Conservation (phyloP, 1,140 invertebrate species). For the Bombus turneri region DNA sequence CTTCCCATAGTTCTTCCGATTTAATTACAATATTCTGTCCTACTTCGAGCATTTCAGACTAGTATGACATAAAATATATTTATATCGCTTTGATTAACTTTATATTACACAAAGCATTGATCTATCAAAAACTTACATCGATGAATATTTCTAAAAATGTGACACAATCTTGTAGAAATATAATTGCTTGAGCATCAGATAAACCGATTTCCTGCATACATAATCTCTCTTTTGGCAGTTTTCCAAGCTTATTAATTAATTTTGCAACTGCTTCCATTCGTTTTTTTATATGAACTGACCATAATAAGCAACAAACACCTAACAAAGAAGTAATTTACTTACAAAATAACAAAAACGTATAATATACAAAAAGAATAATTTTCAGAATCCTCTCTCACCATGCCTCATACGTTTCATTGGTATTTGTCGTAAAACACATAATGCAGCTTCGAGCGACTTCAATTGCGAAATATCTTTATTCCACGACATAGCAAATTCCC, state of each 20-base stretch:
- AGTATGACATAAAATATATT: neutral
- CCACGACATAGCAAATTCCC: conserved; percentile 95
- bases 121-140: conserved; percentile 82
- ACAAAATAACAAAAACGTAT: neutral
- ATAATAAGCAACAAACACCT: conserved; percentile 91
- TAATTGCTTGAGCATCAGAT: conserved; percentile 86
- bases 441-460: conserved; percentile 85
- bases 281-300: conserved; percentile 92
- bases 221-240: conserved; percentile 92
- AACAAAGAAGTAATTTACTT: conserved; percentile 10
- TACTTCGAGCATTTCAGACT: conserved; percentile 76
- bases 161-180: conserved; percentile 87
- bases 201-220: conserved; percentile 90
- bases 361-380: conserved; percentile 14
- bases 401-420: conserved; percentile 86
- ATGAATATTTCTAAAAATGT: conserved; percentile 90
- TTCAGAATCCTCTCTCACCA: conserved; percentile 77
- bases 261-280: conserved; percentile 88
- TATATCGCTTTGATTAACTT: neutral
- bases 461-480: conserved; percentile 89
- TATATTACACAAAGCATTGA: neutral
- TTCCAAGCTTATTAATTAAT: conserved; percentile 94
- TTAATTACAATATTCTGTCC: conserved; percentile 79
- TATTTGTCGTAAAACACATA: conserved; percentile 83
- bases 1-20: conserved; percentile 88